Conservation (phyloP, 2,888 invertebrate genomes). For the Dermolepida albohirtum region DNA sequence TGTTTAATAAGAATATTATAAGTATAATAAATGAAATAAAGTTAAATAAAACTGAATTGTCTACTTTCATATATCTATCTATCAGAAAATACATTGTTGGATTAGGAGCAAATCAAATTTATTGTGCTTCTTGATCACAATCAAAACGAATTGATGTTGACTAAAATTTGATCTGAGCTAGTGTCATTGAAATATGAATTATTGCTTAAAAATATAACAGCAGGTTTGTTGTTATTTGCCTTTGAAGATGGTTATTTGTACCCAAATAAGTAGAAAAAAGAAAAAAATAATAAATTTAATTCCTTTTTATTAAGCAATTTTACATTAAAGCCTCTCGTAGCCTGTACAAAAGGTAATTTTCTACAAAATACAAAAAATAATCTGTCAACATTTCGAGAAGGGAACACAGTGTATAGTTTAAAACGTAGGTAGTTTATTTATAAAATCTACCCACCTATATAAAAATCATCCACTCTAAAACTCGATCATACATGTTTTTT, state of each 20-base stretch:
- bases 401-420: slow-evolving; percentile 38
- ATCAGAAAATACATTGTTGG: too few relatives aligned
- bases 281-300: slow-evolving; percentile 31
- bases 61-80: too few relatives aligned
- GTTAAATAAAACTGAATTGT: too few relatives aligned
- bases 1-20: too few relatives aligned
- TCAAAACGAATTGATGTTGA: too few relatives aligned
- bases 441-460: slow-evolving; percentile 24
- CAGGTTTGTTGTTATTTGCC: not conserved
- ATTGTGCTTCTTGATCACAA: too few relatives aligned
- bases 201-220: too few relatives aligned
- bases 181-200: too few relatives aligned
- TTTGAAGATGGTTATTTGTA: not conserved
- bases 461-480: slow-evolving; percentile 37
- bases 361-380: slow-evolving; percentile 47
- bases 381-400: slow-evolving; percentile 36
- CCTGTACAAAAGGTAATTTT: slow-evolving; percentile 64
- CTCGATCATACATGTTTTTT: slow-evolving; percentile 17
- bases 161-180: too few relatives aligned
- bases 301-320: slow-evolving; percentile 64
- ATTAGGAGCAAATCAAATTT: too few relatives aligned
- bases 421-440: slow-evolving; percentile 24
- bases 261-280: not conserved
- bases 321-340: slow-evolving; percentile 64
- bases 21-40: too few relatives aligned